phyloP scores from a whole-genome alignment of 1,140 invertebrate genomes.

The Asbolus verrucosus region DNA sequence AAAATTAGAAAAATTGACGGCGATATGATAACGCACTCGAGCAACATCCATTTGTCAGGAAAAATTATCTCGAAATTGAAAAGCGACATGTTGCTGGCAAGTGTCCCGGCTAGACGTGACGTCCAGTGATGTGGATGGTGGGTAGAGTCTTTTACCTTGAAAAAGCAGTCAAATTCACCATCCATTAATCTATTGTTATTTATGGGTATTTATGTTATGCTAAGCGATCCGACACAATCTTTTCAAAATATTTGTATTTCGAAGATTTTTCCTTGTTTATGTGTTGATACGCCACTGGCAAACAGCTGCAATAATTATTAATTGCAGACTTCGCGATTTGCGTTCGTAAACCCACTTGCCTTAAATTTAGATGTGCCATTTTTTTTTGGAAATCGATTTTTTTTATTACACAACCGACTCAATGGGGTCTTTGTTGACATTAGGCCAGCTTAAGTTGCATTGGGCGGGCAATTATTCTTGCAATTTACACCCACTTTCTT shows the following conservation, averaged over 20 bases:
- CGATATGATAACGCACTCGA: neutral
- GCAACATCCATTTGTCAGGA: neutral
- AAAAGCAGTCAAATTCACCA: neutral
- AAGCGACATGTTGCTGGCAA: neutral
- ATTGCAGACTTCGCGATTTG: neutral
- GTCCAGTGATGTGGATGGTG: slow-evolving; percentile 5
- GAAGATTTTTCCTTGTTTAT: neutral
- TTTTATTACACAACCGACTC: neutral
- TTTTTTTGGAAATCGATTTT: neutral
- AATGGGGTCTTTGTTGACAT: too few relatives aligned
- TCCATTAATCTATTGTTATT: slow-evolving; percentile 21
- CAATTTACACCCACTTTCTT: too few relatives aligned
- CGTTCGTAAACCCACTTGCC: neutral
- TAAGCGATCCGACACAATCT: neutral
- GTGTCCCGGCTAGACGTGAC: slow-evolving; percentile 10
- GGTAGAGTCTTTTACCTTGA: slow-evolving; percentile 11
- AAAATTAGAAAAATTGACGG: neutral
- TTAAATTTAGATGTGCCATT: slow-evolving; percentile 6
- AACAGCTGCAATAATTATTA: slow-evolving; percentile 8
- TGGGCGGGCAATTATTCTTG: too few relatives aligned
- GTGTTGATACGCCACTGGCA: neutral
- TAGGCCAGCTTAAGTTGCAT: too few relatives aligned
- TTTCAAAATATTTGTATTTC: slow-evolving; percentile 18
- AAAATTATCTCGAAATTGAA: neutral
- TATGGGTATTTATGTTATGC: neutral